phyloP scores from a whole-genome alignment of 37 sponge, comb jelly and placozoan species.

The Corticium candelabrum region DNA sequence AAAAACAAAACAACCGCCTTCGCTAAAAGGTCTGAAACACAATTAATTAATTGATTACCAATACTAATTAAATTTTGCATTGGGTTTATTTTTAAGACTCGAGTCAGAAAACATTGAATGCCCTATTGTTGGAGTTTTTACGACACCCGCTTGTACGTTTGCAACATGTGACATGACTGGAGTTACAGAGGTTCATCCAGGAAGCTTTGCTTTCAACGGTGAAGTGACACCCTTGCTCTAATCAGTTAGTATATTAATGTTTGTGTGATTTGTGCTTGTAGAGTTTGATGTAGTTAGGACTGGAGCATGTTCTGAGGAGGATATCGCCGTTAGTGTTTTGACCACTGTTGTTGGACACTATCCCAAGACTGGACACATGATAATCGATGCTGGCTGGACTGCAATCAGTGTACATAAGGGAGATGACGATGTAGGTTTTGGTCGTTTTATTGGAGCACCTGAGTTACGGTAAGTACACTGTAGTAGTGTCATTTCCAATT shows the following conservation, averaged over 20 bases:
- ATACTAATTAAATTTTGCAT: neutral
- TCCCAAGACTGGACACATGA: neutral
- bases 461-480: neutral
- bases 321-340: neutral
- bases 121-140: neutral
- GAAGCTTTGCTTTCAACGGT: constrained; percentile 6
- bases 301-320: neutral
- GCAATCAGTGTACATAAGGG: neutral
- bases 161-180: neutral
- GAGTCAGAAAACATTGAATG: neutral
- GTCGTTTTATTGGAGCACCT: neutral
- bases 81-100: no score
- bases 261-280: neutral
- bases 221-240: neutral
- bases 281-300: neutral
- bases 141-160: neutral
- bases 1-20: neutral
- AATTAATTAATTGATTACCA: constrained; percentile 2
- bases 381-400: neutral
- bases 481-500: no score
- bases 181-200: constrained; percentile 7
- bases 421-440: neutral
- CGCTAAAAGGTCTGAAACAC: neutral
- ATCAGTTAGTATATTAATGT: neutral
- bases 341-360: neutral